phyloP scores from a whole-genome alignment of 2,797 vertebrate species.

The Pogonophryne albipinna region DNA sequence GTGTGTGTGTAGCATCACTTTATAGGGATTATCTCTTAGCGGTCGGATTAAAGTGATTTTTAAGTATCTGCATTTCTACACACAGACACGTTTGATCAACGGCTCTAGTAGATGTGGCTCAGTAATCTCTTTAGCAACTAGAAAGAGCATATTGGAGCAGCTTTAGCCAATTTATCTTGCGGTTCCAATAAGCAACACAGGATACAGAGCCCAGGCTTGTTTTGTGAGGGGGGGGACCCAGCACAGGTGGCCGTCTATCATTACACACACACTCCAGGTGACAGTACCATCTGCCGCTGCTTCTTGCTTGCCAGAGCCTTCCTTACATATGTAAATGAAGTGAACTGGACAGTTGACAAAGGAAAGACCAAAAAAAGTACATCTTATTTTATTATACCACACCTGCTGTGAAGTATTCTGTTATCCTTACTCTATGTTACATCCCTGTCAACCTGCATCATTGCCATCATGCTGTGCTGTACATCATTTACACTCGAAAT shows the following conservation, averaged over 20 bases:
- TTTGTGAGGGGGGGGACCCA: constrained; percentile 37
- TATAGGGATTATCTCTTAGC: constrained; percentile 36
- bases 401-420: neutral
- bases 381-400: constrained; percentile 29
- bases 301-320: constrained; percentile 38
- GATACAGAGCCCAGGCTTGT: constrained; percentile 45
- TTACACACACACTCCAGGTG: constrained; percentile 70
- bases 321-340: constrained; percentile 64
- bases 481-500: neutral
- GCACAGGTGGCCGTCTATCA: constrained; percentile 79
- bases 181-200: constrained; percentile 35
- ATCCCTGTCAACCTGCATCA: neutral
- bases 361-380: constrained; percentile 17
- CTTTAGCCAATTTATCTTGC: constrained; percentile 35
- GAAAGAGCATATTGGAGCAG: constrained; percentile 32
- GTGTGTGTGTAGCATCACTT: constrained; percentile 21
- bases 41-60: constrained; percentile 50
- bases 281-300: constrained; percentile 79
- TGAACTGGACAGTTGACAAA: constrained; percentile 50
- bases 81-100: constrained; percentile 45
- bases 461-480: neutral
- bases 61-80: constrained; percentile 37
- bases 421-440: neutral
- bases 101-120: constrained; percentile 39
- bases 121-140: constrained; percentile 49